Evolutionary conservation across 1,140 invertebrate genomes (phyloP), one percentile per base, ranked within the genome.

Genomic region (Platyscapa corneri): DNA sequence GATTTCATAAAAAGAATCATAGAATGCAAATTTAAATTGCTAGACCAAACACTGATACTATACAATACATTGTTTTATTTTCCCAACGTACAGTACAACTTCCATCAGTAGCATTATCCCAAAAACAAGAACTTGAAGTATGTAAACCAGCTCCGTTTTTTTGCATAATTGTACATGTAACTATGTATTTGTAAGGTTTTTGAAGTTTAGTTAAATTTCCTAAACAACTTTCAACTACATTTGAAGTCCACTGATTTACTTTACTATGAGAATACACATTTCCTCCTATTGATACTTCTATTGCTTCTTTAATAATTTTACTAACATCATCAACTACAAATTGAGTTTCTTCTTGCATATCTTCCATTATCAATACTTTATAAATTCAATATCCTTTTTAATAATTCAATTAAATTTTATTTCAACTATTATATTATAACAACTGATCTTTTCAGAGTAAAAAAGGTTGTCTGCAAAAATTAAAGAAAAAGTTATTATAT

Each of bases 261-360:
- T 99, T 99, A 88, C 96, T 97, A 91, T 99, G 98, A 90, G 98
- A 97, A 94, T 99, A 99, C 18, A 96, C 96, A 92, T 99, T 99
- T 64, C 98, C 97, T 74, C 98, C 98, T 87, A 99, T 99, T 32
- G 97, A 96, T 88, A 96, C 96, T 94, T 99, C 98, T 88, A 99
- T 98, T n/a, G 98, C 98, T 95, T 99, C 98, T 94, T 99, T 99
- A 78, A 99, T 99, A 88, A 99, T 99, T 94, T 97, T 98, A 92
- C 98, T 99, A n/a, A 99, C 98, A 95, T 99, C 98, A 94, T 99
- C 98, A 10, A 99, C 98, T 88, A 99, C 97, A 94, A 99, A 99
- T 94, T 98, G 97, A 89, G 96, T 97, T 97, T 93, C 90, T 85
- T 91, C 90, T 88, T 89, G 88, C 85, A 89, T 88, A 84, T 91